Base-by-base conservation (phyloP, 2,888 invertebrate genomes). In the Octodonta nipae region DNA sequence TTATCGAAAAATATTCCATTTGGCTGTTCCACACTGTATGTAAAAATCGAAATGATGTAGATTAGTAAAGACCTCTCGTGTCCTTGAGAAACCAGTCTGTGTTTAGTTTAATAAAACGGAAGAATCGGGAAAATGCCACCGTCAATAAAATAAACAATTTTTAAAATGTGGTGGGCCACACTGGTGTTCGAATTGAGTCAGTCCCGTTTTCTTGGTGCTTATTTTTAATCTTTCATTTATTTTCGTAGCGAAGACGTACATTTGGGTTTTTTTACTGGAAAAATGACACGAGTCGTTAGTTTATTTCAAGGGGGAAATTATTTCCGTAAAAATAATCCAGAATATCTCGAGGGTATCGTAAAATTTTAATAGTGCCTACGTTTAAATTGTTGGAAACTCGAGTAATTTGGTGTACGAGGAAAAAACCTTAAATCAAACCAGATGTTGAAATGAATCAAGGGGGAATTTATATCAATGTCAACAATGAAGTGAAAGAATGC, bases 131-230 rank as follows among this genome's bases (percentile, higher is more conserved):
- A 51, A 51, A 53, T 52, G 49, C 51, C 52, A 43, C 45, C n/a
- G 45, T 52, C 50, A 51, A 52, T 53, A 53, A 53, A 53, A 52
- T 50, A 53, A 53, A 52, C 53, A 51, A 40, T 37, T 40, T 38
- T 46, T 41, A 41, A 43, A 10, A 43, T 48, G 49, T 37, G 45
- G 45, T 47, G 46, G 48, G 47, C 47, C 50, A 45, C 44, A 41
- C 43, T 41, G 41, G 46, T 45, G n/a, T n/a, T n/a, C 46, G 49
- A 43, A 47, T 52, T 52, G 26, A 8, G 13, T 13, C 8, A 26
- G 13, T 12, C 26, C 26, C n/a, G n/a, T n/a, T n/a, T n/a, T n/a
- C n/a, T n/a, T n/a, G 13, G 26, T 12, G 10, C 15, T 14, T 30
- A 22, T 30, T 22, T 30, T 30, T 22, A 12, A 30, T 30, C 30